Evolutionary conservation across 2,797 vertebrate species (phyloP), one percentile per base, ranked within the genome.

Genomic region (Mus caroli): DNA sequence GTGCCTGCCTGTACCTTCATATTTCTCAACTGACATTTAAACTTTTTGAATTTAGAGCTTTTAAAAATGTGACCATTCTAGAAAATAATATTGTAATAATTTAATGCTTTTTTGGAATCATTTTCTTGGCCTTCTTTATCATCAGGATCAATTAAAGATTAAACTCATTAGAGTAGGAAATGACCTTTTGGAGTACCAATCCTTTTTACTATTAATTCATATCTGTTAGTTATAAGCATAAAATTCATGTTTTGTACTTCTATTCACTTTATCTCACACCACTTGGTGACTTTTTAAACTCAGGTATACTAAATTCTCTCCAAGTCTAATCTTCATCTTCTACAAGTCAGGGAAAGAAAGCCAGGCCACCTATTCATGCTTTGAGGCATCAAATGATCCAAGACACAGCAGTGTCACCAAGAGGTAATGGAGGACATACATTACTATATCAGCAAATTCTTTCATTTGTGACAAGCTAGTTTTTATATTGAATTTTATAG

Each of bases 151-250:
- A 34, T 60, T 92, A 75, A 90, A 84, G 26, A 77, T 84, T 67
- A 46, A 67, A 95, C 67, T 88, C 34, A 92, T 19, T 6, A 93
- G 24, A 88, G 10, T 37, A 52, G 14, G 46, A 94, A 94, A 93
- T 13, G 3, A 3, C 12, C 11, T 88, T 94, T 84, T 88, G 62
- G 20, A 94, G 8, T 43, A 19, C 2, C 69, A 85, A 92, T 50
- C 73, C 3, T 86, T 85, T 85, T 78, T 62, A 75, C 17, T 78
- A 9, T 78, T 91, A 84, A 6, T 88, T 88, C 85, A 28, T 69
- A 67, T 62, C 8, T 26, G 0, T 24, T 91, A 95, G 12, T 12
- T 80, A 52, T 77, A 34, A 83, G 2, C 2, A 78, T 93, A 64
- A 90, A 60, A n/a, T 28, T 3, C n/a, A 46, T 92, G 5, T 52